Conservation (phyloP, 2,888 invertebrate genomes). For the Dolichopus griseipennis region DNA sequence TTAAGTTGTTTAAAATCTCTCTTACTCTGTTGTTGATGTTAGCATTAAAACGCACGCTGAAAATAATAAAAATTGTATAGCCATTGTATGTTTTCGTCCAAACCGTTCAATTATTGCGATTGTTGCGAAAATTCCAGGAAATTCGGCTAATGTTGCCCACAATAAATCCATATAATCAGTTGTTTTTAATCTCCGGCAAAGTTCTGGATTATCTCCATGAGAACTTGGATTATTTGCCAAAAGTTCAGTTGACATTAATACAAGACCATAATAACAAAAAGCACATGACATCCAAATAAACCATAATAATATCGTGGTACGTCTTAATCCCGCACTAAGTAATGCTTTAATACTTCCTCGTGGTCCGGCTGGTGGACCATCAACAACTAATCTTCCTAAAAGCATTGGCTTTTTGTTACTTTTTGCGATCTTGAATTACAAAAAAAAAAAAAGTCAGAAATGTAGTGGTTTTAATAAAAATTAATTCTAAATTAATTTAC, state of each 20-base stretch:
- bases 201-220: conserved; percentile 51
- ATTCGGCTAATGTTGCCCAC: conserved; percentile 91
- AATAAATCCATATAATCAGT: conserved; percentile 86
- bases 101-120: conserved; percentile 82
- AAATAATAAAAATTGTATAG: conserved; percentile 80
- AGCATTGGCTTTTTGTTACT: conserved; percentile 87
- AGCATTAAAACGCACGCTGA: conserved; percentile 66
- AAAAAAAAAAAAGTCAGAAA: too few species aligned
- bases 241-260: conserved; percentile 87
- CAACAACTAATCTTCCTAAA: conserved; percentile 72
- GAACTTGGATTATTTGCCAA: conserved; percentile 45
- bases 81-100: conserved; percentile 88
- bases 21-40: conserved; percentile 59
- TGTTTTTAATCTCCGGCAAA: conserved; percentile 64
- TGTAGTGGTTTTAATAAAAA: too few species aligned
- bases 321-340: conserved; percentile 67
- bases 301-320: conserved; percentile 82
- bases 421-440: conserved; percentile 55
- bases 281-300: conserved; percentile 92
- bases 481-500: conserved; percentile 35
- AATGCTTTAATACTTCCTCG: conserved; percentile 63
- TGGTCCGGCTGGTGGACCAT: conserved; percentile 49
- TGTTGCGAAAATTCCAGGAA: conserved; percentile 84
- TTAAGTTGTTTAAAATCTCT: conserved; percentile 35
- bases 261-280: conserved; percentile 91